Percentiles rank a stretch among this genome's conserved stretches.
These are phyloP conservation scores for Oscheius myriophilus DNA, from an alignment of 2,888 invertebrate genomes.

Conservation along the genomic window DNA sequence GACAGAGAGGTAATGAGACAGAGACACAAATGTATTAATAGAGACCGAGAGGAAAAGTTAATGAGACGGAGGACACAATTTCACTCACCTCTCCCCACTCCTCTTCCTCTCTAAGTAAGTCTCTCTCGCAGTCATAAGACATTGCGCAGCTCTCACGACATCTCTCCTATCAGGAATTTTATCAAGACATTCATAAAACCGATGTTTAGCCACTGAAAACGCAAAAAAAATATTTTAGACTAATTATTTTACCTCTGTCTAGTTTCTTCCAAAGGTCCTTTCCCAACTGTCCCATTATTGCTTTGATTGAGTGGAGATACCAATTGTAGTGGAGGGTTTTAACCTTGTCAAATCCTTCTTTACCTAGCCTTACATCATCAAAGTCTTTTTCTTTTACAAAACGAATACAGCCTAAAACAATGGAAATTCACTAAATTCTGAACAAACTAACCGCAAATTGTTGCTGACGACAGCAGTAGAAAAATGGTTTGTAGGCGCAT, in stretches of 20 bases:
- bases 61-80: too few relatives aligned
- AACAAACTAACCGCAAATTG: too few relatives aligned
- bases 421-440: too few relatives aligned
- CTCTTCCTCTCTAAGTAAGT: background rate
- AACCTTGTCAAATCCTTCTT: slow-evolving; percentile 44
- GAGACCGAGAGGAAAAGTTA: too few relatives aligned
- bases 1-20: too few relatives aligned
- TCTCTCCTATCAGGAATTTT: slow-evolving; percentile 58
- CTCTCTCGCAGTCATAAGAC: slow-evolving; percentile 36
- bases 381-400: slow-evolving; percentile 28
- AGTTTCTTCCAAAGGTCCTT: slow-evolving; percentile 56
- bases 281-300: slow-evolving; percentile 61
- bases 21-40: too few relatives aligned
- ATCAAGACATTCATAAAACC: slow-evolving; percentile 52
- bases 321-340: slow-evolving; percentile 60
- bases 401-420: background rate
- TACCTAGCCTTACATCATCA: slow-evolving; percentile 41
- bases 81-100: too few relatives aligned
- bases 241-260: slow-evolving; percentile 36
- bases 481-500: too few relatives aligned
- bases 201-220: slow-evolving; percentile 40
- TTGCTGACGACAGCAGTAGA: too few relatives aligned
- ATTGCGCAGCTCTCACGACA: slow-evolving; percentile 42
- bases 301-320: slow-evolving; percentile 64
- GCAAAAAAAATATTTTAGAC: background rate